Evolutionary conservation across 2,113 vertebrate species (phyloP).

Genomic region (Calidris pugnax): DNA sequence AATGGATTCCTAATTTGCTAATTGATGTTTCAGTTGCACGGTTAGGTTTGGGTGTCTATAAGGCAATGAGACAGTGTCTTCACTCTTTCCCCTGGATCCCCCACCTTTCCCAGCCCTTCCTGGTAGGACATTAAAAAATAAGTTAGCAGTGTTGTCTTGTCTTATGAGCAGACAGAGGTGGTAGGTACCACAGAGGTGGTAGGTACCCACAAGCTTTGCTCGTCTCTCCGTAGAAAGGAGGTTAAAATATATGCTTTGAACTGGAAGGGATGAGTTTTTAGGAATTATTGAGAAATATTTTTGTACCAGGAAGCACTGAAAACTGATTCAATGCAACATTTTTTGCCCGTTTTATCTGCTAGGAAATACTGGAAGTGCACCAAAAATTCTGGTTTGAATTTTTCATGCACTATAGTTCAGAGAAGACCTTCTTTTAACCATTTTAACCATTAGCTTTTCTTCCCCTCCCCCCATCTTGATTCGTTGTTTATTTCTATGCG

Average conservation of each 20-base stretch:
- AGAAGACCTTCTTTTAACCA: background rate
- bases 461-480: background rate
- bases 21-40: background rate
- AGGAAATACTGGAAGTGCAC: background rate
- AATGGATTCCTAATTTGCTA: background rate
- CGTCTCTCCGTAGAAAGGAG: rapidly evolving
- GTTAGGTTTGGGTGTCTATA: background rate
- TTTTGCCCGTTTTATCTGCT: background rate
- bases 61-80: background rate
- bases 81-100: rapidly evolving
- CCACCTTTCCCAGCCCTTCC: background rate
- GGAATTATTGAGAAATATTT: background rate
- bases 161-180: background rate
- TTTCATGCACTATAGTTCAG: background rate
- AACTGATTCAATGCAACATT: background rate
- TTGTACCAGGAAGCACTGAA: background rate
- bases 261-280: background rate
- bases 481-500: background rate
- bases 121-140: background rate
- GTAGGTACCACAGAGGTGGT: background rate
- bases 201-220: background rate
- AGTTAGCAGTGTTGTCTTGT: background rate
- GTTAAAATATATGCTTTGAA: background rate
- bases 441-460: too few species aligned
- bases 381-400: background rate